Base-by-base conservation (phyloP, 2,113 vertebrate species). In the Triplophysa siluroides region DNA sequence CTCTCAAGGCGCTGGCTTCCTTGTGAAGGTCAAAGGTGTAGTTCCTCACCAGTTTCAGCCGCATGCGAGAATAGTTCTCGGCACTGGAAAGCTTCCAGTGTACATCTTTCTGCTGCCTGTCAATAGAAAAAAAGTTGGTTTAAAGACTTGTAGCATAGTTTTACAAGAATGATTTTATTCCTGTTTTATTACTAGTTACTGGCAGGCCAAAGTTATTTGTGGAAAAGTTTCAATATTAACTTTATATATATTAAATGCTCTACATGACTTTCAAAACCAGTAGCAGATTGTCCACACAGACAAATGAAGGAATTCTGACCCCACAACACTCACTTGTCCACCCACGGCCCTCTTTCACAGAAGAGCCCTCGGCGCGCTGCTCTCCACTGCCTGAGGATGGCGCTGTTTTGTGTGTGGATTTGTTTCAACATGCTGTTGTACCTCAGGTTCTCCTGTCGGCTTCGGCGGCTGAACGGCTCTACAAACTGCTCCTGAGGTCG, bases 11-110 rank as follows among this genome's bases (percentile, higher is more conserved):
- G 74, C 97, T 98, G 87, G 97, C 96, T 75, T 99, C 96, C 73
- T 89, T 86, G 78, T 98, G 96, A 19, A 88, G 91, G 83, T 92
- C 95, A 86, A 94, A 98, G 90, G 92, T 97, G 89, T 96, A 95
- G 87, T 96, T 98, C 18, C 94, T 94, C 29, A 97, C 93, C 63
- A 98, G 87, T 87, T 98, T 99, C 77, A 98, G 92, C 84, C 94
- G 95, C 97, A 98, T 99, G 56, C 96, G 95, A 24, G 97, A 99
- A 87, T 93, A 98, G 87, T 98, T 99, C 91, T 99, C 97, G 24
- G 95, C 96, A 19, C 95, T 97, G 73, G 96, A 96, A 76, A 98
- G 91, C 78, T 96, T 95, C 96, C 96, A 99, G 85, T 94, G 93
- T 88, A 93, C 70, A 85, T 89, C 86, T 74, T 88, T 91, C 78